Evolutionary conservation across 2,888 invertebrate genomes (phyloP), one percentile per base, ranked within the genome.

Genomic region (Venusia cambrica): DNA sequence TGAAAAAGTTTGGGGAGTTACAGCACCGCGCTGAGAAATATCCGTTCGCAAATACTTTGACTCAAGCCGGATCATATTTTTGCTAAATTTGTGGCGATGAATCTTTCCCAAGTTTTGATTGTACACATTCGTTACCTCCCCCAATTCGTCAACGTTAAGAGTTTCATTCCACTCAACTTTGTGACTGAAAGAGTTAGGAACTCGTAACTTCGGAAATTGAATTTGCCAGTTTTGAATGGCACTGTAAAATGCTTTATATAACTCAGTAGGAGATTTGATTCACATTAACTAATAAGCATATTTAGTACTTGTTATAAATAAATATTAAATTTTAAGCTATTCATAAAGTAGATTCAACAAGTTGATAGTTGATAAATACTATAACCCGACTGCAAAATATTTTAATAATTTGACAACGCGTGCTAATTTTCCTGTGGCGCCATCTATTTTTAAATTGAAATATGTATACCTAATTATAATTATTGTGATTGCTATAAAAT

Each of bases 21-120:
- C 52, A 57, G 55, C 54, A 46, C 44, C 44, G 55, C 59, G 47
- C 37, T 45, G 47, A 60, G 63, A 49, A 52, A 55, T 55, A 60
- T 59, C 59, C 62, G 57, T 60, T 54, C 55, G 57, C 53, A 62
- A 69, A 67, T 61, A 67, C 67, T 64, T 69, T 63, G 57, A 62
- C 59, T 64, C 62, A 53, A 57, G 50, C 60, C 50, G 64, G 65
- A 72, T 73, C 71, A 75, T 76, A 74, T 75, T 77, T 80, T 74
- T 66, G 63, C 57, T 57, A 70, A 73, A 74, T 75, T 74, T 71
- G 66, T 58, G 67, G 74, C 74, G 70, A 79, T 81, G 74, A 80
- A 80, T 80, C 79, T 81, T 69, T 70, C 57, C 71, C 61, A 83
- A 81, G 78, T 83, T 83, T 77, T 80, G 79, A 83, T 80, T 78